Evolutionary conservation across 2,113 vertebrate species (phyloP), one percentile per base, ranked within the genome.

Genomic region (Oplegnathus fasciatus): DNA sequence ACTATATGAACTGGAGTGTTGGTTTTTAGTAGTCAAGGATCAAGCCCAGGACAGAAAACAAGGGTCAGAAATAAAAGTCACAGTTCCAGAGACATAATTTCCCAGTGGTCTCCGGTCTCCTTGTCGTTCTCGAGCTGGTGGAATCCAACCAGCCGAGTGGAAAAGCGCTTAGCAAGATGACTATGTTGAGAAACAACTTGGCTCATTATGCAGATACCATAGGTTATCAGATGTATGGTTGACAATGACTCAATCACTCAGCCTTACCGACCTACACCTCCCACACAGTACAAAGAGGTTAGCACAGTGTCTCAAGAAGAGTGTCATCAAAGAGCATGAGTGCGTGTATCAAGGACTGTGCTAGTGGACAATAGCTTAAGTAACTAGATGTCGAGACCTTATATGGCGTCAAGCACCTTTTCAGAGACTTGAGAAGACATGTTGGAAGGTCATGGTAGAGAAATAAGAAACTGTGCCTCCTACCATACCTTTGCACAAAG

Each of bases 201-300:
- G 55, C 22, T 60, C 66, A 20, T 44, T 85, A 58, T 74, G 55
- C 26, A n/a, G 24, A 57, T 55, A 40, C 64, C 28, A 48, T 62
- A 4, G 64, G n/a, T 54, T 42, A 68, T 20, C 30, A 34, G 57
- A 61, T 24, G 28, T 75, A 7, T 26, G 14, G 37, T 26, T 28
- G 42, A 14, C 28, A 60, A 15, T 34, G 68, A 32, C 58, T 64
- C 66, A 37, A 7, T 57, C 44, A 34, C n/a, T 79, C 82, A 32
- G 32, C 8, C 4, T 42, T 30, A 42, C 65, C 69, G 28, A 75
- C 46, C 70, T 42, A 9, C 9, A 30, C n/a, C 57, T 76, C 40
- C 58, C 20, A 34, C 14, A 15, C 28, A 9, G 30, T 61, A 22
- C 30, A 52, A 60, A 50, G 20, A 78, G 22, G 37, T 58, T 26